phyloP scores from a whole-genome alignment of 2,113 vertebrate genomes.

The Excalfactoria chinensis region DNA sequence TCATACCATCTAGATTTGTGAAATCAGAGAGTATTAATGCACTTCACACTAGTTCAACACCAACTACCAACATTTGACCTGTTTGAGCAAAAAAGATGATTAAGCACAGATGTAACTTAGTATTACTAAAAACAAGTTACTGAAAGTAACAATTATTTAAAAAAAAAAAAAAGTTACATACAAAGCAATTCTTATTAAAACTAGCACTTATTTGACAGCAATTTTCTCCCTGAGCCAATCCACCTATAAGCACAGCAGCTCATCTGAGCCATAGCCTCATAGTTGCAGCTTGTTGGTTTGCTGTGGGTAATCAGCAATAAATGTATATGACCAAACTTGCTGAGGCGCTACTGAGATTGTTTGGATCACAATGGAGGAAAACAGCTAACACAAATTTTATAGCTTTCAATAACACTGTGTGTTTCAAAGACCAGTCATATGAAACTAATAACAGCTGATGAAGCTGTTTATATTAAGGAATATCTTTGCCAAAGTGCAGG shows the following conservation, averaged over 20 bases:
- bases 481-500: background rate
- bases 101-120: background rate
- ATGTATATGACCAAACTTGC: background rate
- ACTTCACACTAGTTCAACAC: background rate
- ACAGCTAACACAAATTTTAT: constrained; percentile 36
- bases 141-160: background rate
- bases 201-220: background rate
- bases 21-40: background rate
- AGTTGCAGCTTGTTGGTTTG: background rate
- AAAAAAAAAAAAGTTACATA: background rate
- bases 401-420: constrained; percentile 26
- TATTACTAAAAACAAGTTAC: background rate
- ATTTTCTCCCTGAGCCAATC: background rate
- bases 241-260: background rate
- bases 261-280: background rate
- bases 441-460: constrained; percentile 35
- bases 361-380: background rate
- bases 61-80: background rate
- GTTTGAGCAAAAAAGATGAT: background rate
- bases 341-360: background rate
- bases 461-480: constrained; percentile 14
- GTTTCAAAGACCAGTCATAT: constrained; percentile 5
- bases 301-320: constrained; percentile 14
- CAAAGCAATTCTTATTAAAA: background rate
- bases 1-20: background rate